phyloP scores from a whole-genome alignment of 2,888 invertebrate genomes.

The Protodeltote pygarga region DNA sequence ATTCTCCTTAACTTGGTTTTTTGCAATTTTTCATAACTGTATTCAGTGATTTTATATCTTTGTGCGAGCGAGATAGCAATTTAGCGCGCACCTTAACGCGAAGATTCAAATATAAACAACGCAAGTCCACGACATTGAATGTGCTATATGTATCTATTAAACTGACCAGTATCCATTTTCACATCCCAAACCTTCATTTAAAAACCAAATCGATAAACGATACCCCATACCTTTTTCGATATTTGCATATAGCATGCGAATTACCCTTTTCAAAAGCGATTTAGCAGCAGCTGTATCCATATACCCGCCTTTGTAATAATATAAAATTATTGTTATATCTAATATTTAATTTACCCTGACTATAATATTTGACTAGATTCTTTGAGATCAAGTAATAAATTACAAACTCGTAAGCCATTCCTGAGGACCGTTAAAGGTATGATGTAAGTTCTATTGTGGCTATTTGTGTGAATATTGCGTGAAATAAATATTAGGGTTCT shows the following conservation, averaged over 20 bases:
- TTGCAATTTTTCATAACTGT: too few relatives aligned
- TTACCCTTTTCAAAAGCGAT: constrained; percentile 33
- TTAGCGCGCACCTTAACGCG: too few relatives aligned
- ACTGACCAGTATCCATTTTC: constrained; percentile 15
- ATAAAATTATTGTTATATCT: constrained; percentile 34
- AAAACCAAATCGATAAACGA: constrained; percentile 7
- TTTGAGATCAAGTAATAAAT: constrained; percentile 47
- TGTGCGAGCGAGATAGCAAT: too few relatives aligned
- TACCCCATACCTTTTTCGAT: constrained; percentile 25
- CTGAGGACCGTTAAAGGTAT: constrained; percentile 53
- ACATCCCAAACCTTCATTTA: not conserved
- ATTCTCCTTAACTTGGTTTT: too few relatives aligned
- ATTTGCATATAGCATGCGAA: constrained; percentile 24
- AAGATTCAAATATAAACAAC: not conserved
- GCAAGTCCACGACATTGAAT: not conserved
- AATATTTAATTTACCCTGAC: constrained; percentile 57
- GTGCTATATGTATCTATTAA: constrained; percentile 10
- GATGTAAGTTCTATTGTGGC: constrained; percentile 23
- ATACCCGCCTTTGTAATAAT: constrained; percentile 19
- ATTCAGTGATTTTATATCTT: too few relatives aligned
- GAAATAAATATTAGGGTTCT: too few relatives aligned
- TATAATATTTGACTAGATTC: constrained; percentile 60
- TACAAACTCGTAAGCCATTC: constrained; percentile 60
- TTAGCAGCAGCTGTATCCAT: constrained; percentile 28
- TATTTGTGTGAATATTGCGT: too few relatives aligned